Conservation (phyloP, 2,888 invertebrate species). For the Cancer borealis region DNA sequence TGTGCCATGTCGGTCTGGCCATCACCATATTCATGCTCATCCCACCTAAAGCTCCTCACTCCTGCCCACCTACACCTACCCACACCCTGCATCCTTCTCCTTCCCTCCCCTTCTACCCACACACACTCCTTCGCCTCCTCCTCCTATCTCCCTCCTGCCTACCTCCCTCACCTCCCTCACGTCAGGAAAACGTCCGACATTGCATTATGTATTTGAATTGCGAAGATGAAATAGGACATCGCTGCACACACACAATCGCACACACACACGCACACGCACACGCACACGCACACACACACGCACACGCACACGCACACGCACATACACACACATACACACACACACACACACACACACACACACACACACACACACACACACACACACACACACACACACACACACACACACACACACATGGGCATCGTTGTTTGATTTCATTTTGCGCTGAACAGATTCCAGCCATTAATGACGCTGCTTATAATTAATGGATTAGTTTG, state of each 20-base stretch:
- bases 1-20: not conserved
- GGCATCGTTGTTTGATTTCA: not conserved
- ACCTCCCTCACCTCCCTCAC: not conserved
- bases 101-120: not conserved
- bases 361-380: constrained; percentile 1
- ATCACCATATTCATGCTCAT: constrained; percentile 29
- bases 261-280: no score
- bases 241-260: not conserved
- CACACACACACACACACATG: not conserved
- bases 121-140: not conserved
- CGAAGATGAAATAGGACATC: not conserved
- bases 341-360: not conserved
- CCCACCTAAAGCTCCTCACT: not conserved
- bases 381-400: not conserved
- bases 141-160: not conserved
- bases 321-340: not conserved
- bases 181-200: not conserved
- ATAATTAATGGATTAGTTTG: constrained; percentile 10
- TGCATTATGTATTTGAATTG: not conserved
- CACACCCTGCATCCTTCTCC: not conserved
- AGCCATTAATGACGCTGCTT: not conserved
- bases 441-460: not conserved
- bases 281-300: not conserved
- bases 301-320: no score
- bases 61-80: not conserved